Conservation (phyloP, 2,797 vertebrate species). For the Adrianichthys oophorus region DNA sequence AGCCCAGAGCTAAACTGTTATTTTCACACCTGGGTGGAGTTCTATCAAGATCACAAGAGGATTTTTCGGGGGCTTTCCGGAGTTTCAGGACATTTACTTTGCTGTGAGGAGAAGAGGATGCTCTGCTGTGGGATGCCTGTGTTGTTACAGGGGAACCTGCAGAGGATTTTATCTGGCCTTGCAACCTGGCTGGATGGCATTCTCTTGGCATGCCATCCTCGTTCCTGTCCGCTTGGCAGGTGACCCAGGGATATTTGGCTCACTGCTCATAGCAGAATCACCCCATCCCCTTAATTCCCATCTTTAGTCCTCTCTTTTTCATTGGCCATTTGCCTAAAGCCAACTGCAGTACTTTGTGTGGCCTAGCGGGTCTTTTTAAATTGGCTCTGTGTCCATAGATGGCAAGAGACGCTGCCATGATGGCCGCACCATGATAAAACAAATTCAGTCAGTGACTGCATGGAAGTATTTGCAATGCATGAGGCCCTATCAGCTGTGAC, state of each 20-base stretch:
- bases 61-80: background rate
- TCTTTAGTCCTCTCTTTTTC: slow-evolving; percentile 42
- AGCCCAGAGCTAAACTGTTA: slow-evolving; percentile 17
- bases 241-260: slow-evolving; percentile 68
- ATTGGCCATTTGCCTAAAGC: slow-evolving; percentile 66
- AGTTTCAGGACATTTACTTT: background rate
- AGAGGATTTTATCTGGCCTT: slow-evolving; percentile 67
- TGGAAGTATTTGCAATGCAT: slow-evolving; percentile 59
- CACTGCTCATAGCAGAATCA: slow-evolving; percentile 45
- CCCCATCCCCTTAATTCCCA: slow-evolving; percentile 57
- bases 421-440: slow-evolving; percentile 56
- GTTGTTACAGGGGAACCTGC: slow-evolving; percentile 41
- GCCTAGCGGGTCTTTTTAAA: slow-evolving; percentile 56
- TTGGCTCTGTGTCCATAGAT: slow-evolving; percentile 40
- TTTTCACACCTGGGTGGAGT: slow-evolving; percentile 25
- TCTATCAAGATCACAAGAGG: slow-evolving; percentile 7
- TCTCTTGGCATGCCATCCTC: slow-evolving; percentile 56
- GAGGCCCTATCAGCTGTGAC: slow-evolving; percentile 63
- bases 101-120: slow-evolving; percentile 17
- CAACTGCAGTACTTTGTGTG: slow-evolving; percentile 69
- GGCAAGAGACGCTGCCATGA: slow-evolving; percentile 46
- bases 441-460: slow-evolving; percentile 42
- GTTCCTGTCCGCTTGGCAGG: slow-evolving; percentile 64
- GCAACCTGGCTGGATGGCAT: slow-evolving; percentile 69
- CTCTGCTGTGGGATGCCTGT: slow-evolving; percentile 43